These are phyloP conservation scores for Sceloporus tristichus DNA, from an alignment of 2,113 vertebrate species.

Conservation along the genomic window DNA sequence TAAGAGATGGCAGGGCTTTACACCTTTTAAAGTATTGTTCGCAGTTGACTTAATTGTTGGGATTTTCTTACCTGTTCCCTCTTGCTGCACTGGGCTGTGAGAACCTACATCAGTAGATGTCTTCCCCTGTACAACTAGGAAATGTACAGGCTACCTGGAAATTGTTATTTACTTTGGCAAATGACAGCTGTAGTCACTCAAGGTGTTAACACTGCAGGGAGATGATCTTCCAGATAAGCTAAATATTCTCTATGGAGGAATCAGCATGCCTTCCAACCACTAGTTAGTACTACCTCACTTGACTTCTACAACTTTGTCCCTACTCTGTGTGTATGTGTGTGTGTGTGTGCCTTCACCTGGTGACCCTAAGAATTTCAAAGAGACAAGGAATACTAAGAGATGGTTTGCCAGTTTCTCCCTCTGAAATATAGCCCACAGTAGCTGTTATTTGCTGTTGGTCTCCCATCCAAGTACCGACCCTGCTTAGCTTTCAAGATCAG, in stretches of 20 bases:
- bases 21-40: not conserved
- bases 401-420: too few species aligned
- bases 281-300: not conserved
- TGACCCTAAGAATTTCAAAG: too few species aligned
- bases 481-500: too few species aligned
- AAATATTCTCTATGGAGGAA: not conserved
- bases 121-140: not conserved
- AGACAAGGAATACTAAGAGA: too few species aligned
- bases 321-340: too few species aligned
- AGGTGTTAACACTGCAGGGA: not conserved
- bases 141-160: not conserved
- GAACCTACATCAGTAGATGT: not conserved
- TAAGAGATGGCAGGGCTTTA: not conserved
- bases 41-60: not conserved
- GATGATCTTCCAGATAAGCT: not conserved
- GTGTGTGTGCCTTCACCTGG: too few species aligned
- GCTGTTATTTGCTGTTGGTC: too few species aligned
- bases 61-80: too few species aligned
- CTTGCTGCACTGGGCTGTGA: not conserved
- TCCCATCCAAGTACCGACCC: too few species aligned
- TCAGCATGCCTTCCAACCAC: not conserved
- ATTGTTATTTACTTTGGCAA: not conserved
- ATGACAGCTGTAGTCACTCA: not conserved
- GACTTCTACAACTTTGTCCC: not conserved
- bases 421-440: too few species aligned